Evolutionary conservation across 2,113 vertebrate genomes (phyloP), one percentile per base, ranked within the genome.

Genomic region (Otis tarda): DNA sequence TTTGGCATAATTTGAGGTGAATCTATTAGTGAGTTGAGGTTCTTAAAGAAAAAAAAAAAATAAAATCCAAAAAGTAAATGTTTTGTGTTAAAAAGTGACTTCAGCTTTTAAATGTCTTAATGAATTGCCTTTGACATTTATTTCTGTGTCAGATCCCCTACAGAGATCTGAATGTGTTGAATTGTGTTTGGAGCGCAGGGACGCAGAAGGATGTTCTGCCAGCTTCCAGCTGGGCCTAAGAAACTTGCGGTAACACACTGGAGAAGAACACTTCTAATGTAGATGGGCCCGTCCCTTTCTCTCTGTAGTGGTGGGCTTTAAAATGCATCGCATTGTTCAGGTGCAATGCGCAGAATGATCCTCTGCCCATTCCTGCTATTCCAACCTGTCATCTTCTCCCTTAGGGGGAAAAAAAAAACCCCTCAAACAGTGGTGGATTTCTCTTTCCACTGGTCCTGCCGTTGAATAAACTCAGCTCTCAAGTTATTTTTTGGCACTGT

Each of bases 131-230:
- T 63, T 30, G 65, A n/a, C 25, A 3, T 81, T 87, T 87, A 60
- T 82, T 95, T 93, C 33, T 2, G 0, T 83, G 61, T 85, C 27
- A 64, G 30, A 15, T 90, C 25, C 27, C 78, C 47, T 43, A 22
- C 35, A 52, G 75, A 83, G 67, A 73, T 61, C 33, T 59, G 61
- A 68, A 31, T 27, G 60, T 80, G 30, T 39, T 88, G 79, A 87
- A 14, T 28, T 80, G 39, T 56, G 14, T 61, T 87, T 76, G 78
- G 39, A 75, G 31, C 0, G 0, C 0, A 0, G 47, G 69, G 61
- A 59, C 94, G 81, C 2, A 5, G 30, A 35, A 60, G 33, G 14
- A 10, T 50, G 10, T 85, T 79, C 22, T 89, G 55, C 64, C 30
- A 64, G 81, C 65, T 75, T 91, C 52, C 63, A 61, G 19, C 75